A percentile compares a stretch with the other conserved stretches of the same genome.
These are phyloP conservation scores for Calcarius lapponicus DNA, from an alignment of 2,797 vertebrate species.

Conservation along the genomic window DNA sequence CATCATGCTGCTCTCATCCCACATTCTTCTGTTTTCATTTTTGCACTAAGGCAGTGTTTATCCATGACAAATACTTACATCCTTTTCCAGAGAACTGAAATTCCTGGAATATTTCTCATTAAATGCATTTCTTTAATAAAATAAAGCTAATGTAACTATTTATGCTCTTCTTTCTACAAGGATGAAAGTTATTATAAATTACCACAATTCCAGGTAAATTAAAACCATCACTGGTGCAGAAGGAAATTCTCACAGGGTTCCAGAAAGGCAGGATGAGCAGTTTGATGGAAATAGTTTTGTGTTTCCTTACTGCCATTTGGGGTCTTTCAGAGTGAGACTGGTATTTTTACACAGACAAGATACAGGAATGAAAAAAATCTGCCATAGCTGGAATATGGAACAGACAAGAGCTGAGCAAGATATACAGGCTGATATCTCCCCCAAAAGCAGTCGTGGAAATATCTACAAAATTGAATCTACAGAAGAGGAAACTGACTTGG, in stretches of 20 bases:
- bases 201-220: not conserved
- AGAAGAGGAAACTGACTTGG: not conserved
- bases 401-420: not conserved
- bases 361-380: not conserved
- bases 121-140: not conserved
- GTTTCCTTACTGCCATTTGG: not conserved
- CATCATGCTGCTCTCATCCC: not conserved
- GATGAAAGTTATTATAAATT: not conserved
- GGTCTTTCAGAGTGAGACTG: not conserved
- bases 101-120: not conserved
- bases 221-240: not conserved
- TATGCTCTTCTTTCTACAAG: not conserved
- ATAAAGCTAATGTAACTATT: not conserved
- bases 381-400: not conserved
- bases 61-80: not conserved
- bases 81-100: not conserved
- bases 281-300: not conserved
- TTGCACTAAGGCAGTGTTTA: not conserved
- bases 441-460: not conserved
- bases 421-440: not conserved
- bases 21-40: not conserved
- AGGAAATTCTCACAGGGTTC: not conserved
- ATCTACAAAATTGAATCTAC: not conserved
- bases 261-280: not conserved
- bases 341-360: not conserved